These are phyloP conservation scores for Caenorhabditis sinica DNA, from an alignment of 2,888 invertebrate genomes.

Conservation along the genomic window DNA sequence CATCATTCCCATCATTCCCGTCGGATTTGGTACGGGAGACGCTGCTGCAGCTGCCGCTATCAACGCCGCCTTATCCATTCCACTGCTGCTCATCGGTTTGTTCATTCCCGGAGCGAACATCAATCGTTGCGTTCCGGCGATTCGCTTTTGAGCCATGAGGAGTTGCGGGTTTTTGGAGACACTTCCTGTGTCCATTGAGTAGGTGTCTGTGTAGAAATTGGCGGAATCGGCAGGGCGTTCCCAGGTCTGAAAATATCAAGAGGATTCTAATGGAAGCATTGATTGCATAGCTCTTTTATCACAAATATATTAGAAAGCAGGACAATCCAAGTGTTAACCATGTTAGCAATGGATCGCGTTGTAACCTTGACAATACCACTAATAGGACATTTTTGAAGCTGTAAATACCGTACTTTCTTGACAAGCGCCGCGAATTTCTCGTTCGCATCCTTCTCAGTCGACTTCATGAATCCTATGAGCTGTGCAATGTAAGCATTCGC, in stretches of 20 bases:
- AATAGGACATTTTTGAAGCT: too few relatives aligned
- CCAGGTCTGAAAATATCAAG: constrained; percentile 35
- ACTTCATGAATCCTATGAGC: constrained; percentile 37
- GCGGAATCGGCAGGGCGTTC: background rate
- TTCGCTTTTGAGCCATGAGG: constrained; percentile 42
- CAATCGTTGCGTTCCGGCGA: constrained; percentile 62
- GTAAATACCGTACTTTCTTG: constrained; percentile 12
- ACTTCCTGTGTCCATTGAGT: constrained; percentile 20
- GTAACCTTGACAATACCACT: too few relatives aligned
- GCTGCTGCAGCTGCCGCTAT: background rate
- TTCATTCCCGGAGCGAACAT: constrained; percentile 29
- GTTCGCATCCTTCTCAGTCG: constrained; percentile 28
- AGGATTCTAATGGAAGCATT: too few relatives aligned
- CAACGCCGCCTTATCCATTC: background rate
- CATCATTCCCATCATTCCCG: constrained; percentile 3
- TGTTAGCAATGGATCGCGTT: too few relatives aligned
- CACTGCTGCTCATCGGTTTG: constrained; percentile 1
- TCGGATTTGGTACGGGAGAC: background rate
- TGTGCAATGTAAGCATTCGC: constrained; percentile 35
- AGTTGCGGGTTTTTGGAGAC: constrained; percentile 6
- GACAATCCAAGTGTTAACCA: too few relatives aligned
- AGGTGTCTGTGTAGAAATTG: constrained; percentile 29
- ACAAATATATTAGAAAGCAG: too few relatives aligned
- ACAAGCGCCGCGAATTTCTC: constrained; percentile 34
- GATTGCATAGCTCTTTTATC: too few relatives aligned